Conservation (phyloP, 2,888 invertebrate species). For the Dysmachus trigonus region DNA sequence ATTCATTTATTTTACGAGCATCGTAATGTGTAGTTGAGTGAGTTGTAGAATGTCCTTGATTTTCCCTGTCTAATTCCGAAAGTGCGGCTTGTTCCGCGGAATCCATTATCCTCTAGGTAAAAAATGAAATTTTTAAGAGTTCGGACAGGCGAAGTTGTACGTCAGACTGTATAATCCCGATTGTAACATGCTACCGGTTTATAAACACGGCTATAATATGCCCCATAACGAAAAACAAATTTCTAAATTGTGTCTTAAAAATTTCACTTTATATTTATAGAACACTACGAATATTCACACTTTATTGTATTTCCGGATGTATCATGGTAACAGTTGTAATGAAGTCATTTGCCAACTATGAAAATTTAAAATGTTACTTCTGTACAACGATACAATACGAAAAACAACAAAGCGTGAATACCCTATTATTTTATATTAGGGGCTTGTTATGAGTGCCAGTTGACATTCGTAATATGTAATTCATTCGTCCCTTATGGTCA, state of each 20-base stretch:
- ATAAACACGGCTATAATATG: neutral
- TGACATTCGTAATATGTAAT: too few species aligned
- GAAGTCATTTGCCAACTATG: too few species aligned
- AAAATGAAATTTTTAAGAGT: neutral
- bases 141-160: neutral
- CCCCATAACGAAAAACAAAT: neutral
- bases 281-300: too few species aligned
- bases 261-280: too few species aligned
- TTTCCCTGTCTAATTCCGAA: conserved; percentile 71
- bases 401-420: too few species aligned
- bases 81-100: conserved; percentile 89
- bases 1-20: conserved; percentile 82
- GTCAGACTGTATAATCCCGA: neutral
- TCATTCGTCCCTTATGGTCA: too few species aligned
- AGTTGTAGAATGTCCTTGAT: conserved; percentile 65
- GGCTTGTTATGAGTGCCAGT: too few species aligned
- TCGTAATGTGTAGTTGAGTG: conserved; percentile 70
- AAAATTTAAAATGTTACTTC: too few species aligned
- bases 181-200: neutral
- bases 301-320: too few species aligned
- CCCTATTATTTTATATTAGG: too few species aligned
- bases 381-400: too few species aligned
- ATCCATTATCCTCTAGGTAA: conserved; percentile 85
- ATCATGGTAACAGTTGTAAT: too few species aligned
- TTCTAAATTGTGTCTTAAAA: neutral